Conservation (phyloP, 2,797 vertebrate species). For the Pangasius sanitwongsei region DNA sequence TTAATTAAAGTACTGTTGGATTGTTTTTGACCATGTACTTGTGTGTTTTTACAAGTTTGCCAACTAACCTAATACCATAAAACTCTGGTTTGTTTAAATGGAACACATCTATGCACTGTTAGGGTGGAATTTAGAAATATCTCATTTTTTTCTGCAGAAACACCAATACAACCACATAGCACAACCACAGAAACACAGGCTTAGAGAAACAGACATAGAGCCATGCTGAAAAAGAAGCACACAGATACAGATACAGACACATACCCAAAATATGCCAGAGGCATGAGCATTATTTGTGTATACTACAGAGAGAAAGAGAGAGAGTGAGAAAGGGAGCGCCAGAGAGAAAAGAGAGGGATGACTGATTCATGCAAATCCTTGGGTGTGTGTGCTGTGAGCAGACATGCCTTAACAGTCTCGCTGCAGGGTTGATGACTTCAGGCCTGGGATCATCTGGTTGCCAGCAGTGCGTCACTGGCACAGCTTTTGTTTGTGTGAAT, state of each 20-base stretch:
- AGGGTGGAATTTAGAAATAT: background rate
- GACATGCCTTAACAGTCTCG: constrained; percentile 24
- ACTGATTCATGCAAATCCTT: background rate
- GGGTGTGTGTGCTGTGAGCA: constrained; percentile 5
- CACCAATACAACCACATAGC: background rate
- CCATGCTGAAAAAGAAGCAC: background rate
- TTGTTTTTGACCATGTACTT: background rate
- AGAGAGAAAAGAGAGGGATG: background rate
- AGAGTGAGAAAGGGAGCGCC: background rate
- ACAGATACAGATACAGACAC: background rate
- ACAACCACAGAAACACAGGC: background rate
- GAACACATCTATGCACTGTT: background rate
- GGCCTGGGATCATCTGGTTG: constrained; percentile 32
- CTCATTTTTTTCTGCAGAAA: background rate
- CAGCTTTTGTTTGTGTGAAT: constrained; percentile 22
- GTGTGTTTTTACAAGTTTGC: background rate
- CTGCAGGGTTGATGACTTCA: constrained; percentile 22
- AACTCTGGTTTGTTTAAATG: background rate
- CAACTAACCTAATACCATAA: background rate
- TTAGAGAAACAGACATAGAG: background rate
- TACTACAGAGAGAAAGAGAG: background rate
- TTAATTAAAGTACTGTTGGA: background rate
- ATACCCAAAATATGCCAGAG: background rate
- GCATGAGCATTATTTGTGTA: background rate
- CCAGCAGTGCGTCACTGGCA: background rate